Conservation (phyloP, 2,797 vertebrate genomes). For the Spatula clypeata region DNA sequence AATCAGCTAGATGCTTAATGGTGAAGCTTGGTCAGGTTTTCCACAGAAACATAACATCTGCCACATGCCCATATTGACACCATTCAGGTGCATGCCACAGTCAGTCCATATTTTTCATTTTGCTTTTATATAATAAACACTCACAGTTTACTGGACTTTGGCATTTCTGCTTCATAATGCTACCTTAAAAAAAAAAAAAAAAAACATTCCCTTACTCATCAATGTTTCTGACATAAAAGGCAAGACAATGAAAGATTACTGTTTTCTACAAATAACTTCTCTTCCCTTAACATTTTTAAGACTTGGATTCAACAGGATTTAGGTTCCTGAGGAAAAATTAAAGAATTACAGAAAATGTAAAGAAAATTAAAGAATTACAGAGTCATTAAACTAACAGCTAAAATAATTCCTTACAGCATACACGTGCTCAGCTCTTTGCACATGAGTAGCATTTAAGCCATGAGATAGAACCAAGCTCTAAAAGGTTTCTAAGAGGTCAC, state of each 20-base stretch:
- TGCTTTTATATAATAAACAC: not conserved
- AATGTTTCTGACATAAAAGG: not conserved
- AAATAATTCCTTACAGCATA: not conserved
- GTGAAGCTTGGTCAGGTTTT: not conserved
- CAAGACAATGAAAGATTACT: not conserved
- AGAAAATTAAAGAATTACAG: not conserved
- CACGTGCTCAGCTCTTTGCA: not conserved
- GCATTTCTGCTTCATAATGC: not conserved
- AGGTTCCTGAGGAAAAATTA: not conserved
- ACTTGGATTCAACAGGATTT: not conserved
- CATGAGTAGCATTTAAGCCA: not conserved
- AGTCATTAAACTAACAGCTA: not conserved
- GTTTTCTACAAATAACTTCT: not conserved
- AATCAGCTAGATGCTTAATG: not conserved
- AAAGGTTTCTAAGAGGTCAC: not conserved
- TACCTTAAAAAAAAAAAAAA: not conserved
- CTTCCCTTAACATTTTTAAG: not conserved
- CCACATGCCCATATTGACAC: accelerated
- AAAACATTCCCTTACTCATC: not conserved
- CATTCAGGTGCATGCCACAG: not conserved
- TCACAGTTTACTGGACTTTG: not conserved
- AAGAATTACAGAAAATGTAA: not conserved
- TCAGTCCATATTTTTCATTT: not conserved
- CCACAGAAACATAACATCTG: not conserved
- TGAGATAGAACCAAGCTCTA: not conserved